Percentiles rank a stretch among this genome's conserved stretches.
phyloP scores from a whole-genome alignment of 2,113 vertebrate genomes.

The Catagonus wagneri region DNA sequence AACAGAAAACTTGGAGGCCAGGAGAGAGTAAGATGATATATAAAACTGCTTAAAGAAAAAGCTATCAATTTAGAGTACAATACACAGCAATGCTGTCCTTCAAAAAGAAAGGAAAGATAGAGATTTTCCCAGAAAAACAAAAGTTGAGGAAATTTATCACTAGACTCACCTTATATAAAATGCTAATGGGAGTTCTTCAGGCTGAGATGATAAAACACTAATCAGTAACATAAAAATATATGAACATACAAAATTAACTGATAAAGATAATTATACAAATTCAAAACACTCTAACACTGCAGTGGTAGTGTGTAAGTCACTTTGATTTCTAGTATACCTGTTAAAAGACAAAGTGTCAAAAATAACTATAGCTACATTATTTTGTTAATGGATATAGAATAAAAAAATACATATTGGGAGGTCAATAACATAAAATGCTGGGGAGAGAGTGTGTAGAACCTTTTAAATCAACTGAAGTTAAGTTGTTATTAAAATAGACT shows the following conservation, averaged over 20 bases:
- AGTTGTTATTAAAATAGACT: not conserved
- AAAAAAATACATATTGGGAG: not conserved
- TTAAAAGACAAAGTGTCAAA: not conserved
- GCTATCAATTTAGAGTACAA: not conserved
- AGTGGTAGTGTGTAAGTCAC: not conserved
- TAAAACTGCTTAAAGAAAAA: not conserved
- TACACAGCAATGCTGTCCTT: not conserved
- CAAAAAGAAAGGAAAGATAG: not conserved
- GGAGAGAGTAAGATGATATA: not conserved
- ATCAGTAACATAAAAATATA: not conserved
- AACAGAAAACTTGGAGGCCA: not conserved
- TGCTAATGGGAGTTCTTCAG: not conserved
- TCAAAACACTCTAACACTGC: not conserved
- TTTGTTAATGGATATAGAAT: not conserved
- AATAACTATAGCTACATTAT: not conserved
- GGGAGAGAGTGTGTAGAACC: not conserved
- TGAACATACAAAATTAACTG: not conserved
- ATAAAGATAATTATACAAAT: not conserved
- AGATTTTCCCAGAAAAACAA: not conserved
- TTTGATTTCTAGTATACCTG: not conserved
- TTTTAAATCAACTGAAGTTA: not conserved
- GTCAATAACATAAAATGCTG: not conserved
- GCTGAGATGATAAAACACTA: not conserved
- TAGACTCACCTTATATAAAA: not conserved
- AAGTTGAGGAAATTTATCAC: not conserved